Percentiles rank a stretch among this genome's conserved stretches.
phyloP scores from a whole-genome alignment of 1,140 invertebrate genomes.

The Scaptomyza hsui region DNA sequence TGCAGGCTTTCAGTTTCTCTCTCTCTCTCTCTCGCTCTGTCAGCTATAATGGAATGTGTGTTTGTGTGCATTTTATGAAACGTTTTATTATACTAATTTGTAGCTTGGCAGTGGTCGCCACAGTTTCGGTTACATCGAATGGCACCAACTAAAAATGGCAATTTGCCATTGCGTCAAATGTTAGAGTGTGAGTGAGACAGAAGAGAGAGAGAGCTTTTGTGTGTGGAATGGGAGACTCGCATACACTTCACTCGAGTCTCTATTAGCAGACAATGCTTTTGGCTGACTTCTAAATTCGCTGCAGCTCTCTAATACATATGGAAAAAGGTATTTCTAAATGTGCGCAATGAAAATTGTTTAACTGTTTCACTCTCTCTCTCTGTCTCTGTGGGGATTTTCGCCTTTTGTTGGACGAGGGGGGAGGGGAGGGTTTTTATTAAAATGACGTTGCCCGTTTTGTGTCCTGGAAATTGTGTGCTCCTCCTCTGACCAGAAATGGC shows the following conservation, averaged over 20 bases:
- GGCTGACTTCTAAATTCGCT: conserved; percentile 37
- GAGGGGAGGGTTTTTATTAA: conserved; percentile 62
- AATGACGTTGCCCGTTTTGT: conserved; percentile 57
- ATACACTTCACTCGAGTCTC: conserved; percentile 80
- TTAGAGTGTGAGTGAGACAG: conserved; percentile 13
- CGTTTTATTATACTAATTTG: conserved; percentile 84
- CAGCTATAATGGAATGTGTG: conserved; percentile 9
- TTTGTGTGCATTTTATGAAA: conserved; percentile 76
- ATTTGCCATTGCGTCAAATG: conserved; percentile 74
- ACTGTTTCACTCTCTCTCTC: conserved; percentile 24
- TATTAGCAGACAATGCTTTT: conserved; percentile 78
- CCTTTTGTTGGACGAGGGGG: no score
- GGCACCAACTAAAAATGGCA: conserved; percentile 79
- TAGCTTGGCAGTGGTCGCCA: conserved; percentile 74
- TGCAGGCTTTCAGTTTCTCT: not conserved
- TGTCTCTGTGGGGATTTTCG: conserved; percentile 62
- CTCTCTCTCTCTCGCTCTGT: conserved; percentile 1
- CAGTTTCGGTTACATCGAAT: conserved; percentile 81
- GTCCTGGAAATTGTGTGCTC: not conserved
- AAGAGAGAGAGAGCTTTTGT: not conserved
- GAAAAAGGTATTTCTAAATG: conserved; percentile 63
- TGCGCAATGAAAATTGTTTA: conserved; percentile 66
- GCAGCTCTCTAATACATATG: conserved; percentile 55
- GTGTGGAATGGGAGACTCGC: conserved; percentile 1
- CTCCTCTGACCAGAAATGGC: conserved; percentile 44